phyloP scores from a whole-genome alignment of 2,113 vertebrate genomes.

The Siniperca knerii region DNA sequence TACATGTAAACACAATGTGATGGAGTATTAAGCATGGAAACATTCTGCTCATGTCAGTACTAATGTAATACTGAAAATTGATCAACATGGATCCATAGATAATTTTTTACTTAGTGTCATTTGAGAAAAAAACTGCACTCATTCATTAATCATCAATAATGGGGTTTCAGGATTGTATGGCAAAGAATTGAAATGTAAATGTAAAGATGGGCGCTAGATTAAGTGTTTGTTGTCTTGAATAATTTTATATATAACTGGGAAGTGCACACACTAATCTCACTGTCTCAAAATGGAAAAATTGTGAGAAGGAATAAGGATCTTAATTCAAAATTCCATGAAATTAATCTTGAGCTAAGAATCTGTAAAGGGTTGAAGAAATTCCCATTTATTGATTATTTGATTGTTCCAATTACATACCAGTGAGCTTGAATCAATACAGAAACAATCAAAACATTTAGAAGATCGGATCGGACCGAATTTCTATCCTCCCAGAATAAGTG shows the following conservation, averaged over 20 bases:
- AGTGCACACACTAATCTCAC: background rate
- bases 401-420: background rate
- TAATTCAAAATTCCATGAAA: background rate
- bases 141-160: background rate
- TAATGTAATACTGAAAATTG: background rate
- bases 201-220: background rate
- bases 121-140: background rate
- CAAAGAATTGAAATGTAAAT: background rate
- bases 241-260: background rate
- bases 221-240: background rate
- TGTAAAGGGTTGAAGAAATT: background rate
- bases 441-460: background rate
- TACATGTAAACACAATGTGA: constrained; percentile 27
- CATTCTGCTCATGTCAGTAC: constrained; percentile 4
- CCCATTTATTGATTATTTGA: background rate
- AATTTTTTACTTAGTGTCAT: background rate
- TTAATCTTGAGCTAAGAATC: background rate
- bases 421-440: background rate
- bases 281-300: background rate
- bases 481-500: background rate
- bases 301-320: background rate
- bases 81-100: background rate
- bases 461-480: background rate
- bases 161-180: background rate
- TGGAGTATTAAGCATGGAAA: constrained; percentile 16